Conservation (phyloP, 2,888 invertebrate genomes). For the Drosophila infuscata region DNA sequence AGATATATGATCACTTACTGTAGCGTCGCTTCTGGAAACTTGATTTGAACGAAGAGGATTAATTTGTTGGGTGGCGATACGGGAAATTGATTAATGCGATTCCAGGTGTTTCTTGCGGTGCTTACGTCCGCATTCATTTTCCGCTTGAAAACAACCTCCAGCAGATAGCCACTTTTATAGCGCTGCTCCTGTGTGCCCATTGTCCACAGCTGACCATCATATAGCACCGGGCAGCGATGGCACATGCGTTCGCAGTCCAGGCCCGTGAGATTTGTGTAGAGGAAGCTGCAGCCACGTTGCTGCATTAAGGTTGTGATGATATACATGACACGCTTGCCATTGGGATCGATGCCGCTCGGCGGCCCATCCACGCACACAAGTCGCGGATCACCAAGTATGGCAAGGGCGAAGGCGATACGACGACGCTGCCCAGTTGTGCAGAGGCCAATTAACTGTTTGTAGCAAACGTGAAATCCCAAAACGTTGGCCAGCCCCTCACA, state of each 20-base stretch:
- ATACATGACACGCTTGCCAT: conserved; percentile 50
- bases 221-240: conserved; percentile 38
- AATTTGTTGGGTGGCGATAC: conserved; percentile 58
- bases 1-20: conserved; percentile 40
- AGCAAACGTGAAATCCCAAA: conserved; percentile 55
- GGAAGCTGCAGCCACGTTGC: conserved; percentile 50
- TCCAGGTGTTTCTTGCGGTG: conserved; percentile 50
- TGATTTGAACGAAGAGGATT: conserved; percentile 57
- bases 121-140: conserved; percentile 53
- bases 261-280: conserved; percentile 86
- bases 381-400: conserved; percentile 58
- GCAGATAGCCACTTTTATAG: conserved; percentile 49
- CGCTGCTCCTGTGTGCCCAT: conserved; percentile 25
- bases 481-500: conserved; percentile 51
- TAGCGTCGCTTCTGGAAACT: conserved; percentile 57
- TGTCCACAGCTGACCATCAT: conserved; percentile 52
- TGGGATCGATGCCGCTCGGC: conserved; percentile 58
- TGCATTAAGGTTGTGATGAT: conserved; percentile 83
- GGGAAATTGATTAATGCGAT: conserved; percentile 56
- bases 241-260: conserved; percentile 60
- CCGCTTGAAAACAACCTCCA: conserved; percentile 64
- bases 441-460: conserved; percentile 17
- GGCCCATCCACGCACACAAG: conserved; percentile 61
- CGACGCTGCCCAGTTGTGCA: conserved; percentile 60
- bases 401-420: conserved; percentile 55